Conservation (phyloP, 2,888 invertebrate genomes). For the Melanophora roralis region DNA sequence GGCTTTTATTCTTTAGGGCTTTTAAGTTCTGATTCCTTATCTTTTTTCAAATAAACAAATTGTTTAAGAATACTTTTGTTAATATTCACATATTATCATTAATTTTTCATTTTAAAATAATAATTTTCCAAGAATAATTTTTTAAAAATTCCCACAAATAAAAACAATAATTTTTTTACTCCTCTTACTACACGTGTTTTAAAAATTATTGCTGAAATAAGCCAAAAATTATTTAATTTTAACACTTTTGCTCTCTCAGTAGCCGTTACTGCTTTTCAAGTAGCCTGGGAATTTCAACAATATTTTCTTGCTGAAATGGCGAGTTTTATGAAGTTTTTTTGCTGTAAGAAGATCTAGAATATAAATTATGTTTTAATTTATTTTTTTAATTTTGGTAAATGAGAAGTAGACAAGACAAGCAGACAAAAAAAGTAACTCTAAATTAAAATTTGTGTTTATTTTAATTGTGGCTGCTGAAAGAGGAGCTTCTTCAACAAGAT, state of each 20-base stretch:
- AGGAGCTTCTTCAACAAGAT: background rate
- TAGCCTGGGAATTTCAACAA: background rate
- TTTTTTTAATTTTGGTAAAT: background rate
- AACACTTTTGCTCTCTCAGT: background rate
- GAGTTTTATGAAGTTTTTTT: background rate
- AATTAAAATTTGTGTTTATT: background rate
- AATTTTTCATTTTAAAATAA: too few relatives aligned
- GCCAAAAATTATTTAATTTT: slow-evolving; percentile 2
- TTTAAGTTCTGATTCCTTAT: too few relatives aligned
- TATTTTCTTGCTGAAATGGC: slow-evolving; percentile 2
- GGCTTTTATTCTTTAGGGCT: too few relatives aligned
- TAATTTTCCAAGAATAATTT: too few relatives aligned
- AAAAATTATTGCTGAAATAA: slow-evolving; percentile 10
- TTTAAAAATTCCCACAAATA: too few relatives aligned
- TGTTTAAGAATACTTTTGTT: background rate
- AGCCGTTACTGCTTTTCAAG: background rate
- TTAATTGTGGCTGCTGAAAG: background rate
- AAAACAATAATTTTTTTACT: background rate
- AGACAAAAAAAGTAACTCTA: background rate
- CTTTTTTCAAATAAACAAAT: too few relatives aligned
- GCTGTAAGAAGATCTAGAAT: slow-evolving; percentile 9
- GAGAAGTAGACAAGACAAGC: slow-evolving; percentile 9
- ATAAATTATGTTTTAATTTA: background rate
- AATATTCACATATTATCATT: background rate
- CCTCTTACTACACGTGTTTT: background rate